Percentiles rank a stretch among this genome's conserved stretches.
Conservation (phyloP, 2,888 invertebrate genomes). For the Drosophila atroscutellata region DNA sequence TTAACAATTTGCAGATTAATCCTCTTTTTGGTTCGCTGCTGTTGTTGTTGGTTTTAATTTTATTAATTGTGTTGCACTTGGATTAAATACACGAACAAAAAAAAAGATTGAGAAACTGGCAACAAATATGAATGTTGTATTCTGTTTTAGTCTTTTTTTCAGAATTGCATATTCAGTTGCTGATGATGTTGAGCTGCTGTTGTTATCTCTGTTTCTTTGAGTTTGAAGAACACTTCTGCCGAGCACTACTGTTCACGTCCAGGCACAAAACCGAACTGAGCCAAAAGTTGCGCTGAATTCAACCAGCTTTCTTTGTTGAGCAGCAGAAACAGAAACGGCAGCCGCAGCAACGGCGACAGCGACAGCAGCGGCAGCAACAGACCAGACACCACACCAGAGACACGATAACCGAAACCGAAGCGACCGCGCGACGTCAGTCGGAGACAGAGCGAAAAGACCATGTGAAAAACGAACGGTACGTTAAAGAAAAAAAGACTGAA, state of each 20-base stretch:
- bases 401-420: conserved; percentile 52
- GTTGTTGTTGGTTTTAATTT: not conserved
- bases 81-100: conserved; percentile 12
- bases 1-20: conserved; percentile 37
- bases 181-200: not conserved
- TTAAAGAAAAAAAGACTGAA: conserved; percentile 48
- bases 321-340: conserved; percentile 46
- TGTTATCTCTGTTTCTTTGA: not conserved
- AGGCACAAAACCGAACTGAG: conserved; percentile 83
- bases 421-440: conserved; percentile 50
- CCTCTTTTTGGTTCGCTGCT: conserved; percentile 14
- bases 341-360: conserved; percentile 1
- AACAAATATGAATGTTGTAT: not conserved
- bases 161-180: conserved; percentile 6
- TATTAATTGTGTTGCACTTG: conserved; percentile 13
- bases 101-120: conserved; percentile 3
- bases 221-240: conserved; percentile 58
- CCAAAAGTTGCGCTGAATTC: conserved; percentile 77
- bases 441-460: conserved; percentile 50
- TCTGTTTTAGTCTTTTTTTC: not conserved
- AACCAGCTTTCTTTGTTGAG: conserved; percentile 83
- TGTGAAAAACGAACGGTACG: conserved; percentile 66
- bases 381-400: conserved; percentile 27
- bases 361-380: not conserved
- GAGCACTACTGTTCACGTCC: conserved; percentile 76